Evolutionary conservation across 2,113 vertebrate genomes (phyloP).

Genomic region (Centropus bengalensis): DNA sequence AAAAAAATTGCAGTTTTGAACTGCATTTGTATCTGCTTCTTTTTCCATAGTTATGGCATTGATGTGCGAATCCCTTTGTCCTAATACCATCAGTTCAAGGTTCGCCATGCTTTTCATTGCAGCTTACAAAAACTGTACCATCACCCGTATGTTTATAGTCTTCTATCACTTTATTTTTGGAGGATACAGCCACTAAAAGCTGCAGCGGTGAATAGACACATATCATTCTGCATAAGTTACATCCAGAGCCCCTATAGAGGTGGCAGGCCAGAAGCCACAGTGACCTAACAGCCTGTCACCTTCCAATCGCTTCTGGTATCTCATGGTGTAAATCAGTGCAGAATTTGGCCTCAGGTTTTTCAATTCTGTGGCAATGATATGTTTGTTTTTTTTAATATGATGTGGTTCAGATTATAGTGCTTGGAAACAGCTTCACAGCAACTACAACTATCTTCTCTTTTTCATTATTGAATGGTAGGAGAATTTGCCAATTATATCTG

Average conservation of each 20-base stretch:
- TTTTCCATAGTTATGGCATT: not conserved
- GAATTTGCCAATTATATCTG: not conserved
- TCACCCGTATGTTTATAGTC: not conserved
- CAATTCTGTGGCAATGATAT: not conserved
- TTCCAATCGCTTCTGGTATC: not conserved
- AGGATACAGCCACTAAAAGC: conserved; percentile 15
- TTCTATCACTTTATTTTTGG: not conserved
- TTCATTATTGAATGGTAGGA: not conserved
- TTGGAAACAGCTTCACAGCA: not conserved
- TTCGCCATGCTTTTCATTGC: not conserved
- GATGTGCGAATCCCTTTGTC: not conserved
- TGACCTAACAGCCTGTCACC: not conserved
- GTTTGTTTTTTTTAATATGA: fast-evolving
- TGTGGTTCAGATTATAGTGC: not conserved
- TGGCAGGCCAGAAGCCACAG: not conserved
- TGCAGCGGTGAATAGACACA: conserved; percentile 13
- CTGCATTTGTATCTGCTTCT: not conserved
- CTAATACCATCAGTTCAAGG: not conserved
- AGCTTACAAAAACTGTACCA: not conserved
- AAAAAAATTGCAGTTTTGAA: not conserved
- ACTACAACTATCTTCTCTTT: not conserved
- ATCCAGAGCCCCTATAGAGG: not conserved
- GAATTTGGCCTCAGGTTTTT: not conserved
- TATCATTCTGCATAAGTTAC: not conserved
- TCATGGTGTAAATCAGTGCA: not conserved